Conservation (phyloP, 2,797 vertebrate genomes). For the Siniperca undulata region DNA sequence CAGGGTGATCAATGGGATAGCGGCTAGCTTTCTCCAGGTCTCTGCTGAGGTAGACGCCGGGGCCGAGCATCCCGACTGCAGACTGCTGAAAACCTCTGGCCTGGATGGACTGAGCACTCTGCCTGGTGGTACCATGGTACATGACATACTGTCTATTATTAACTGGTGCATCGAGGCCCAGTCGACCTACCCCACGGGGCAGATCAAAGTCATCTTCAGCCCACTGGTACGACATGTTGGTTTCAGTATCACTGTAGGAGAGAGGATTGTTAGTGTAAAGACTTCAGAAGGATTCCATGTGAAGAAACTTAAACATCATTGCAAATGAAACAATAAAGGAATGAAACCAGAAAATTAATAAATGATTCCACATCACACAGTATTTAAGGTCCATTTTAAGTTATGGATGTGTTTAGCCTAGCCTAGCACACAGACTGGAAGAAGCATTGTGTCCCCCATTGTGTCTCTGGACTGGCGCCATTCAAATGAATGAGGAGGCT, state of each 20-base stretch:
- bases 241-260: background rate
- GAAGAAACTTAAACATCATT: background rate
- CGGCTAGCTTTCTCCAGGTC: conserved; percentile 76
- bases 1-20: conserved; percentile 48
- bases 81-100: conserved; percentile 43
- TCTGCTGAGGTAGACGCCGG: conserved; percentile 80
- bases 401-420: background rate
- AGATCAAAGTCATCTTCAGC: conserved; percentile 58
- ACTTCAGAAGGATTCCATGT: background rate
- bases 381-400: background rate
- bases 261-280: background rate
- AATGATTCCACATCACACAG: background rate
- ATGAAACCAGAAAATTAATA: background rate
- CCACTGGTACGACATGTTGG: conserved; percentile 34
- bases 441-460: too few species aligned
- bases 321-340: too few species aligned
- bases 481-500: too few species aligned
- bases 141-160: conserved; percentile 55
- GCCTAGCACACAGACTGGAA: background rate
- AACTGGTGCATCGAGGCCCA: background rate
- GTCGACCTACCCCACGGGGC: accelerated
- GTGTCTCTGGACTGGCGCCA: too few species aligned
- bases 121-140: conserved; percentile 78
- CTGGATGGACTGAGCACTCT: conserved; percentile 22
- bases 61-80: conserved; percentile 67